Conservation (phyloP, 2,797 vertebrate genomes). For the Gadopsis bispinosus region DNA sequence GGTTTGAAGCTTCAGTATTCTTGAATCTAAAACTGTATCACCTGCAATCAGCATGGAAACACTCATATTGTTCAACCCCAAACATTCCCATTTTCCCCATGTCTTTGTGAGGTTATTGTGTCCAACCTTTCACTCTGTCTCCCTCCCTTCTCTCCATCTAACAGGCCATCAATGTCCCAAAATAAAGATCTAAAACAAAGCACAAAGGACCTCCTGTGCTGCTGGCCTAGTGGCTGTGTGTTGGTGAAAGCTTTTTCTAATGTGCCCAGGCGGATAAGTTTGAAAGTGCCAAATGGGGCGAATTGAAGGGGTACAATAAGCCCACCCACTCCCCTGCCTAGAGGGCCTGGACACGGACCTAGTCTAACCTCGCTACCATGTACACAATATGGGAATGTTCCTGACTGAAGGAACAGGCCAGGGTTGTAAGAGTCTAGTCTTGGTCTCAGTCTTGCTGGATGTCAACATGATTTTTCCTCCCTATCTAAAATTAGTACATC, state of each 20-base stretch:
- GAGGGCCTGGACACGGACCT: slow-evolving; percentile 17
- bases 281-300: slow-evolving; percentile 62
- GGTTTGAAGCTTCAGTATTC: neutral
- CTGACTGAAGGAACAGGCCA: neutral
- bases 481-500: slow-evolving; percentile 2
- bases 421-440: neutral
- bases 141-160: slow-evolving; percentile 14
- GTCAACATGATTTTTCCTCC: slow-evolving; percentile 12
- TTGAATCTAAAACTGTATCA: neutral
- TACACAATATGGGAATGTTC: slow-evolving; percentile 4
- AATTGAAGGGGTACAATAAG: slow-evolving; percentile 50
- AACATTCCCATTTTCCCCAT: slow-evolving; percentile 6
- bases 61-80: neutral
- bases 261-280: slow-evolving; percentile 22
- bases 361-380: slow-evolving; percentile 8
- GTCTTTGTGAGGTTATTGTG: slow-evolving; percentile 28
- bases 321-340: slow-evolving; percentile 15
- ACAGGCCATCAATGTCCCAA: slow-evolving; percentile 48
- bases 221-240: slow-evolving; percentile 44
- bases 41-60: slow-evolving; percentile 1
- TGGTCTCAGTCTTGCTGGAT: neutral
- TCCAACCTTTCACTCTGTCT: slow-evolving; percentile 20
- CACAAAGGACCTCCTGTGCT: slow-evolving; percentile 68
- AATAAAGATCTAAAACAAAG: slow-evolving; percentile 67
- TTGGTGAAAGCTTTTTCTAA: slow-evolving; percentile 46